Base-by-base conservation (phyloP, 2,888 invertebrate species). In the Spisula solida region DNA sequence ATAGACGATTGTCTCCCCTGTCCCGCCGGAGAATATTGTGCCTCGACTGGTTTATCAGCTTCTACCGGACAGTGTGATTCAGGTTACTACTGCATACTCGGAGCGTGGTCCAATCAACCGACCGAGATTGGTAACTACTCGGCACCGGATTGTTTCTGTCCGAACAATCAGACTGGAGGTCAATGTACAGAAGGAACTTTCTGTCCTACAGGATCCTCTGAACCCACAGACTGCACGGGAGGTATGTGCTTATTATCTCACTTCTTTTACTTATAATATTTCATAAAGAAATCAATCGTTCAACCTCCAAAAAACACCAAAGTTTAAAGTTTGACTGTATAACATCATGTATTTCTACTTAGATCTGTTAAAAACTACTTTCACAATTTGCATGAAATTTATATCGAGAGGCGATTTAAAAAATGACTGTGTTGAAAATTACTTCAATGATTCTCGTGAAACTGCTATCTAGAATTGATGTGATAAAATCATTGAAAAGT, bases 51-150 rank as follows among this genome's bases (percentile, higher is more conserved):
- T 2, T 89, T 95, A 25, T 82, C 93, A 6, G 55, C 88, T 2
- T 91, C 94, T 1, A 91, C 95, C 6, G 95, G 93, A 10, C 90
- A 90, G 29, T 96, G 96, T 93, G 87, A 89, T 75, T 93, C 93
- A 18, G 96, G 96, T 78, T 96, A 95, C 96, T 96, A 95, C 92
- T 96, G 96, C 92, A 88, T 94, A 10, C 84, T 94, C 20, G 96
- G 95, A n/a, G 95, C 96, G 0, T 95, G 95, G 94, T 92, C 94
- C 10, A 87, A 87, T 81, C 93, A 92, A 78, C 96, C 96, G 1
- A 93, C 94, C 20, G 95, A 95, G 79, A 93, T 94, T 29, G 95
- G 94, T 12, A 96, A 95, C 90, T 93, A 93, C 88, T 93, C 95
- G n/a, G 90, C 85, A 25, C 90, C 93, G 1, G 89, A 91, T 55